phyloP scores from a whole-genome alignment of 1,140 invertebrate species.

The Campoletis sonorensis region DNA sequence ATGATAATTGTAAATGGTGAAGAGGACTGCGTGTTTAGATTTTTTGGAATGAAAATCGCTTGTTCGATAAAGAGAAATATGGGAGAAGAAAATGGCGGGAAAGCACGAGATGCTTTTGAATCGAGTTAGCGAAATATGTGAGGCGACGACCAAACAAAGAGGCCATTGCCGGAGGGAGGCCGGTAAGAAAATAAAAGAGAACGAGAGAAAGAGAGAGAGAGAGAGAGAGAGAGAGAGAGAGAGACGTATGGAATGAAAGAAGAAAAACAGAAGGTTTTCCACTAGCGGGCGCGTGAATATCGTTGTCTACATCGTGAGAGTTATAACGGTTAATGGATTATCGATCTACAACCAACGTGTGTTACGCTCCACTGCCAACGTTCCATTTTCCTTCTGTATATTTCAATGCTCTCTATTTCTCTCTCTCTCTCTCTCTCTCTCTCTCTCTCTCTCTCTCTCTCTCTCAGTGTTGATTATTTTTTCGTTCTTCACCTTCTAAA shows the following conservation, averaged over 20 bases:
- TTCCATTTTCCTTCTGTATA: not conserved
- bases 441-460: not conserved
- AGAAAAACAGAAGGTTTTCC: not conserved
- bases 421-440: not conserved
- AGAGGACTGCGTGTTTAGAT: too few relatives aligned
- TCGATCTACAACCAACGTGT: slow-evolving; percentile 5
- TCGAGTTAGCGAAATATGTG: slow-evolving; percentile 18
- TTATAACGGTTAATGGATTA: slow-evolving; percentile 25
- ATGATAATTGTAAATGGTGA: too few relatives aligned
- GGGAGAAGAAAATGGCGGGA: not conserved
- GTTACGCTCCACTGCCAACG: slow-evolving; percentile 2
- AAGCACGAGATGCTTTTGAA: slow-evolving; percentile 30
- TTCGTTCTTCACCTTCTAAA: not conserved
- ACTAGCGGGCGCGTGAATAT: slow-evolving; percentile 1
- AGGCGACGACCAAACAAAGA: slow-evolving; percentile 1
- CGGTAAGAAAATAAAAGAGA: too few relatives aligned
- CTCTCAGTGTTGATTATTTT: not conserved
- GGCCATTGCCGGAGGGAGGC: not conserved
- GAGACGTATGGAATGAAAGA: too few relatives aligned
- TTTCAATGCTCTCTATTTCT: not conserved
- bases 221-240: too few relatives aligned
- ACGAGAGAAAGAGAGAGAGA: too few relatives aligned
- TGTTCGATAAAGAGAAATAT: not conserved
- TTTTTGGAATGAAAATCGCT: not conserved
- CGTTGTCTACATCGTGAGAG: slow-evolving; percentile 3